Evolutionary conservation across 2,797 vertebrate genomes (phyloP), one percentile per base, ranked within the genome.

Genomic region (Gymnodraco acuticeps): DNA sequence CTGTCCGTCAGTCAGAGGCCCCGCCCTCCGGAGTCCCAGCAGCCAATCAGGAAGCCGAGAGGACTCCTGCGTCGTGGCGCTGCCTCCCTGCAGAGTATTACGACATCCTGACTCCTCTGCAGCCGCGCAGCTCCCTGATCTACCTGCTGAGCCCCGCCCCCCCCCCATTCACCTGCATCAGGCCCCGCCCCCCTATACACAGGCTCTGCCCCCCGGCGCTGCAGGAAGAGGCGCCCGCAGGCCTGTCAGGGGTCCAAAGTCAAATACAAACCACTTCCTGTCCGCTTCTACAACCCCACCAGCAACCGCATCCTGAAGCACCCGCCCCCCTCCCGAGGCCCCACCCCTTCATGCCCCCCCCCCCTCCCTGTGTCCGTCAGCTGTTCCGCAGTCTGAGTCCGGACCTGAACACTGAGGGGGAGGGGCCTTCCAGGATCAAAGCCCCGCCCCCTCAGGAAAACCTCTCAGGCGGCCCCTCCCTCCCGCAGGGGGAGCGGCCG

Each of bases 211-310:
- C 41, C 61, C 4, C 90, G 73, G 47, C 86, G 83, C 19, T 83
- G 84, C 78, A 75, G 94, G 60, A 95, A 84, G 74, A 94, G 89
- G 4, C 94, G 89, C 41, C 95, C 95, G 2, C 88, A 91, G 3
- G 91, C 92, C 43, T 91, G 91, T 53, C 89, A 91, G 67, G 87
- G 90, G 19, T 27, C 95, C 45, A 95, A 93, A 71, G 95, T 96
- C 85, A 97, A 92, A 78, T 97, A 97, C 81, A 96, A 97, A 86
- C 95, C 89, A 8, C 93, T 94, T 65, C 94, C 96, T 50, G 78
- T 96, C 23, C 93, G 92, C 56, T 96, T 96, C 87, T 96, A 97
- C 1, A 95, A 97, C 42, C 93, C 96, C 1, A 45, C 91, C 75
- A 95, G 93, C 61, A 96, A 97, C 70, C 89, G 95, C 71, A 95